Percentiles rank a stretch among this genome's conserved stretches.
phyloP scores from a whole-genome alignment of 2,797 vertebrate species.

The Varecia variegata region DNA sequence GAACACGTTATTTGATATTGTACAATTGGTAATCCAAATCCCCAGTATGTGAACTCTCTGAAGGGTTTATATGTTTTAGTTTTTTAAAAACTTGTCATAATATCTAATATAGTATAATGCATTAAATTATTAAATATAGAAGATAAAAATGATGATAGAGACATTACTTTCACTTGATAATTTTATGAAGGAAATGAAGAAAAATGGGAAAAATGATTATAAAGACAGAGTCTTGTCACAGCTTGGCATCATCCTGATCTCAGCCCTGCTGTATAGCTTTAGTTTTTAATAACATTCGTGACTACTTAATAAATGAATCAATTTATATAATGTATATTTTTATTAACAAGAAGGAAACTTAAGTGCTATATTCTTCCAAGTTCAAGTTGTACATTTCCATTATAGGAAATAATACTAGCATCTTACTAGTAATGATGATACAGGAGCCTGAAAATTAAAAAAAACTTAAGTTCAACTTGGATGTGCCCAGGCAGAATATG shows the following conservation, averaged over 20 bases:
- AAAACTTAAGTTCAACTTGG: conserved; percentile 1
- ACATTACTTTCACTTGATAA: not conserved
- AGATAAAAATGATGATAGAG: not conserved
- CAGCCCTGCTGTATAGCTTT: not conserved
- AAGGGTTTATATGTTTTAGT: not conserved
- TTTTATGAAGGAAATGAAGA: not conserved
- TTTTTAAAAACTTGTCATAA: not conserved
- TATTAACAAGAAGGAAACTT: not conserved
- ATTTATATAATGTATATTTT: not conserved
- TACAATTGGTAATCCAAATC: not conserved
- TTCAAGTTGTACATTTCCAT: not conserved
- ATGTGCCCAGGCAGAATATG: not conserved
- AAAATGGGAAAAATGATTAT: not conserved
- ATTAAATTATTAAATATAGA: not conserved
- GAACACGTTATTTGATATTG: not conserved
- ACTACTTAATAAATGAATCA: not conserved
- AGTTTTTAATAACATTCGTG: not conserved
- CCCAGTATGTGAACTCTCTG: not conserved
- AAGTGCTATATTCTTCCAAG: not conserved
- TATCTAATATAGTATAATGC: not conserved
- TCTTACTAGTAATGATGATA: not conserved
- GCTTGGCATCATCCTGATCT: not conserved
- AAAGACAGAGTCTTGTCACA: not conserved
- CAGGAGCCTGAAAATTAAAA: not conserved
- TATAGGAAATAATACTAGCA: not conserved